phyloP scores from a whole-genome alignment of 1,140 invertebrate genomes.

The Bombus balteatus region DNA sequence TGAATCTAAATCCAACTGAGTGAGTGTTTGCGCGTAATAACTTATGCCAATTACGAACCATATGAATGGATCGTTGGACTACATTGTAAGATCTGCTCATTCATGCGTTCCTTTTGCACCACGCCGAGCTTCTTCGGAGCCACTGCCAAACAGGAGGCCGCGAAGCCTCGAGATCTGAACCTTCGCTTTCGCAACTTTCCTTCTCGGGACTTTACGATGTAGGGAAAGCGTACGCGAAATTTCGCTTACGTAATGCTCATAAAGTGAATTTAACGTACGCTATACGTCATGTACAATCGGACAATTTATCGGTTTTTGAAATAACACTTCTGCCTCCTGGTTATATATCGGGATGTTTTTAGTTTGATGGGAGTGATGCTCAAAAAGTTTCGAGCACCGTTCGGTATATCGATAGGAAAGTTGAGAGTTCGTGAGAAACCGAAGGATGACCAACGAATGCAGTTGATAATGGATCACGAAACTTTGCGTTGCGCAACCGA shows the following conservation, averaged over 20 bases:
- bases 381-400: neutral
- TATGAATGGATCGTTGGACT: constrained; percentile 4
- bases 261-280: neutral
- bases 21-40: neutral
- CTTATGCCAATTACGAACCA: constrained; percentile 3
- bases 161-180: too few species aligned
- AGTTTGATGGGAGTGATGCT: neutral
- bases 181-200: constrained; percentile 2
- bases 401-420: neutral
- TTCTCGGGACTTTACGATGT: neutral
- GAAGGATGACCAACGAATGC: neutral
- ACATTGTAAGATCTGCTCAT: neutral
- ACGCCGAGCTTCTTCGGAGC: neutral
- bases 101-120: neutral
- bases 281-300: too few species aligned
- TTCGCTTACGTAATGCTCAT: neutral
- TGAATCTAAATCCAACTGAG: neutral
- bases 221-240: neutral
- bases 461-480: constrained; percentile 10
- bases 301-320: neutral
- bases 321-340: neutral
- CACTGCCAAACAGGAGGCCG: constrained; percentile 8
- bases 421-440: constrained; percentile 12
- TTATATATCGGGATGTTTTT: neutral
- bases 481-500: neutral